phyloP scores from a whole-genome alignment of 2,888 invertebrate genomes.

The Rhopalosiphum nymphaeae region DNA sequence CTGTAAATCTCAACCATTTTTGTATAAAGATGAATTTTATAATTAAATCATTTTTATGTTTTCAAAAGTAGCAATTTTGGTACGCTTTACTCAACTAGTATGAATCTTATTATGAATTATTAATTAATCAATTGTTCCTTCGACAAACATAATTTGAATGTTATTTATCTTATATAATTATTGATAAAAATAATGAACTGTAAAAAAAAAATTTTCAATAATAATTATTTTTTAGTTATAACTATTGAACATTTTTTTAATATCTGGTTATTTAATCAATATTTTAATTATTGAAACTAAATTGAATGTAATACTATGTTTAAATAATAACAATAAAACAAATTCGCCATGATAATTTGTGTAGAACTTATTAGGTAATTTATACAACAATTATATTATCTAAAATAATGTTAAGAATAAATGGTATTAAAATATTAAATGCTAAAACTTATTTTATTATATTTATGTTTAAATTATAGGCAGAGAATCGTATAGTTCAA shows the following conservation, averaged over 20 bases:
- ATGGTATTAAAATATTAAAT: background rate
- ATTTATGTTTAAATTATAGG: slow-evolving; percentile 71
- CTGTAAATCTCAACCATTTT: background rate
- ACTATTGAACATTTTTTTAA: background rate
- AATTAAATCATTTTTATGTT: background rate
- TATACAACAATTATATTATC: background rate
- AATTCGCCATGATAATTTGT: background rate
- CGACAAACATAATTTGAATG: background rate
- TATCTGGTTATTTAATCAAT: background rate
- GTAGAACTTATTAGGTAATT: background rate
- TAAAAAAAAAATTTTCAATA: too few species aligned
- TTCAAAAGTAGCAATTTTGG: background rate
- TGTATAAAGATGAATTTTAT: background rate
- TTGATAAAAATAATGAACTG: too few species aligned
- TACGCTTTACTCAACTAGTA: background rate
- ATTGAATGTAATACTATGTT: background rate
- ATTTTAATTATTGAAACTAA: background rate
- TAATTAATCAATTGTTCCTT: background rate
- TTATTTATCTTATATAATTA: background rate
- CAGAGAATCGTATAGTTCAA: slow-evolving; percentile 88
- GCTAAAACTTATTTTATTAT: background rate
- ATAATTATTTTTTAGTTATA: background rate
- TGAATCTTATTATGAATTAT: background rate
- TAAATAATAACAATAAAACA: background rate
- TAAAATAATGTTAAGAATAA: background rate